These are phyloP conservation scores for Anhinga rufa DNA, from an alignment of 2,113 vertebrate genomes.

Conservation along the genomic window DNA sequence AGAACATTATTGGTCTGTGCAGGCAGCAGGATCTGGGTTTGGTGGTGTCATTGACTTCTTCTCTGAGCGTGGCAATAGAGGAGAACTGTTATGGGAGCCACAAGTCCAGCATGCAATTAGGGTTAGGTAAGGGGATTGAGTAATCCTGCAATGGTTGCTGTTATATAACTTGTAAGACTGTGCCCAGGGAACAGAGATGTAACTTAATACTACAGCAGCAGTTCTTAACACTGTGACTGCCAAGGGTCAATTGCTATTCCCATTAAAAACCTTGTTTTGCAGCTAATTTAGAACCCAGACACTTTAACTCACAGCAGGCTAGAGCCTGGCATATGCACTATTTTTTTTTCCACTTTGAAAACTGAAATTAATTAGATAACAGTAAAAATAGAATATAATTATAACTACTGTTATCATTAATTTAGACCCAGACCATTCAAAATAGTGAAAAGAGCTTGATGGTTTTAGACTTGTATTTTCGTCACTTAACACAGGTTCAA, in stretches of 20 bases:
- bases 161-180: constrained; percentile 61
- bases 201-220: constrained; percentile 60
- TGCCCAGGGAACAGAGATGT: constrained; percentile 47
- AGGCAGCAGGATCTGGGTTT: constrained; percentile 41
- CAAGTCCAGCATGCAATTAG: constrained; percentile 65
- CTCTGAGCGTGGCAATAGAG: constrained; percentile 16
- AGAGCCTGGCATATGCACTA: constrained; percentile 6
- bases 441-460: neutral
- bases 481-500: neutral
- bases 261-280: constrained; percentile 57
- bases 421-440: neutral
- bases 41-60: constrained; percentile 26
- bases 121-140: constrained; percentile 61
- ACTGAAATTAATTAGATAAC: neutral
- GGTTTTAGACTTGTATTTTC: neutral
- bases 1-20: constrained; percentile 36
- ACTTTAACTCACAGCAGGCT: constrained; percentile 46
- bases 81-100: constrained; percentile 53
- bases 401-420: neutral
- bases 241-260: constrained; percentile 63
- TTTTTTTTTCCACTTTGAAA: neutral
- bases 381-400: neutral
- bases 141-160: constrained; percentile 56
- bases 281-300: constrained; percentile 63
- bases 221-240: constrained; percentile 21